A percentile compares a stretch with the other conserved stretches of the same genome.
Evolutionary conservation across 2,888 invertebrate genomes (phyloP).

Genomic region (Steromphala cineraria): DNA sequence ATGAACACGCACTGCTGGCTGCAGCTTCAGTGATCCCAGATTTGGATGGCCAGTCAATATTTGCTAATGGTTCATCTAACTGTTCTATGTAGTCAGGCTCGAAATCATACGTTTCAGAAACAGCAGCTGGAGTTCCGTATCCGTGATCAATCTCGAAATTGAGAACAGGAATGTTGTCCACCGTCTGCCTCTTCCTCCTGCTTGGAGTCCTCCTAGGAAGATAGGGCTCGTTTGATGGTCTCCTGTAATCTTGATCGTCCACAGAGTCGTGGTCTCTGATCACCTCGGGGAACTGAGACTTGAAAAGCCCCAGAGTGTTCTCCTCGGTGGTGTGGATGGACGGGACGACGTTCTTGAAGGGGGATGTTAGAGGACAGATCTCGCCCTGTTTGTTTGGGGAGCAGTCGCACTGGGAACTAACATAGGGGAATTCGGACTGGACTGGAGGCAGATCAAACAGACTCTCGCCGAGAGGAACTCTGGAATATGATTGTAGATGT

Average conservation of each 20-base stretch:
- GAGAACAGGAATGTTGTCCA: not conserved
- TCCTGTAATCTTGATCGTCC: not conserved
- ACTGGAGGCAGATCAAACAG: conserved; percentile 34
- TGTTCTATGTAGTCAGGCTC: not conserved
- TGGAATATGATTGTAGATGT: too few species aligned
- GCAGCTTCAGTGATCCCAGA: conserved; percentile 29
- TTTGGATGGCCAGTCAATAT: conserved; percentile 28
- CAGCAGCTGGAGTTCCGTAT: not conserved
- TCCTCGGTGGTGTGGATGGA: conserved; percentile 30
- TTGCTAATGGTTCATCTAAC: not conserved
- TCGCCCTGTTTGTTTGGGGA: conserved; percentile 27
- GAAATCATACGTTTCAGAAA: conserved; percentile 6
- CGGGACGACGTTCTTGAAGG: conserved; percentile 28
- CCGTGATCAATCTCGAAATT: conserved; percentile 10
- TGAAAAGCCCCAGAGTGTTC: conserved; percentile 21
- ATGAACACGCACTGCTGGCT: conserved; percentile 34
- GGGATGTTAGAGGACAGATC: conserved; percentile 31
- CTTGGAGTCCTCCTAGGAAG: not conserved
- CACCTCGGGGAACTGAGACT: conserved; percentile 19
- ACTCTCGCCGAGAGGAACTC: conserved; percentile 28
- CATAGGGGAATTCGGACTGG: not conserved
- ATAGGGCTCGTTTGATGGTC: not conserved
- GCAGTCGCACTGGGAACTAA: conserved; percentile 34
- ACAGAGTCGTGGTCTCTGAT: conserved; percentile 3
- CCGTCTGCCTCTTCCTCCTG: conserved; percentile 7